Evolutionary conservation across 2,888 invertebrate genomes (phyloP).

Genomic region (Spisula solida): DNA sequence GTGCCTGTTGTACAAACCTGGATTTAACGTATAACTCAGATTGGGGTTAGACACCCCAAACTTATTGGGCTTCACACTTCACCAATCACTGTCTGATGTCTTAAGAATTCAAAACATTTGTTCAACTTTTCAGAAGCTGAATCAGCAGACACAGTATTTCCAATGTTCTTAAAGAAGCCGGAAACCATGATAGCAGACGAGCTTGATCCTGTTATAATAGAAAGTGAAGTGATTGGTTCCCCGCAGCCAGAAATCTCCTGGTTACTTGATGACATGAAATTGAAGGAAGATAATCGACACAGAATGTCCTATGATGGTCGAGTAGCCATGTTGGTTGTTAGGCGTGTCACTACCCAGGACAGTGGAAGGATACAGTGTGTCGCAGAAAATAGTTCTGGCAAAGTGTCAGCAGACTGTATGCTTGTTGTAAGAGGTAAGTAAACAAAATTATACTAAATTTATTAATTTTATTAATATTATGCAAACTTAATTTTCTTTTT

Average conservation of each 20-base stretch:
- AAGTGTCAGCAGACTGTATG: constrained; percentile 76
- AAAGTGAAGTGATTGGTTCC: constrained; percentile 82
- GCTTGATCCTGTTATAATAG: constrained; percentile 77
- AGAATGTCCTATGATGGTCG: constrained; percentile 78
- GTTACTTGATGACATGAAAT: constrained; percentile 72
- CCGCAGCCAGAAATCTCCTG: constrained; percentile 80
- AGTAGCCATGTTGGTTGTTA: constrained; percentile 77
- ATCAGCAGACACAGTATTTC: constrained; percentile 76
- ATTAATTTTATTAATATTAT: background rate
- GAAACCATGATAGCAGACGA: constrained; percentile 75
- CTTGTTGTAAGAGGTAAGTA: constrained; percentile 79
- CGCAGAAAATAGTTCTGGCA: constrained; percentile 79
- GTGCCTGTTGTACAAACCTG: too few relatives aligned
- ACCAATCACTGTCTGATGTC: too few relatives aligned
- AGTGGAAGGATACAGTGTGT: constrained; percentile 80
- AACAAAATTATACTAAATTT: too few relatives aligned
- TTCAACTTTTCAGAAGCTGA: constrained; percentile 51
- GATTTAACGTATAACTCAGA: too few relatives aligned
- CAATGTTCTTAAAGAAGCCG: constrained; percentile 79
- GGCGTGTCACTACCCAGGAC: constrained; percentile 73
- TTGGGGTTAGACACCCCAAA: too few relatives aligned
- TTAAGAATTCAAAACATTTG: background rate
- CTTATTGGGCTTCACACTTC: too few relatives aligned
- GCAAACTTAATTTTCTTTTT: too few relatives aligned
- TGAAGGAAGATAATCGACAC: constrained; percentile 61